These are phyloP conservation scores for Ylistrum balloti DNA, from an alignment of 1,140 invertebrate species.

Conservation along the genomic window DNA sequence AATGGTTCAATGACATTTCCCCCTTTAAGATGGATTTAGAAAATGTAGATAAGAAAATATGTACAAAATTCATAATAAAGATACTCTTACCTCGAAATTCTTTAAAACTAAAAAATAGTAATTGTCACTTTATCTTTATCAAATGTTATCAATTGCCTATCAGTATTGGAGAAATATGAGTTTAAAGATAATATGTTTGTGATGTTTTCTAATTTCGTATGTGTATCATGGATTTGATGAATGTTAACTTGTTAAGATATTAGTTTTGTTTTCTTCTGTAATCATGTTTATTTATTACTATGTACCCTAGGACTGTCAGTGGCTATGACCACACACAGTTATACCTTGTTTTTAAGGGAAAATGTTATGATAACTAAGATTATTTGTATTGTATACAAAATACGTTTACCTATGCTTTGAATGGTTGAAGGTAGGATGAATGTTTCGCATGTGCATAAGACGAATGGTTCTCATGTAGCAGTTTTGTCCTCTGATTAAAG, in stretches of 20 bases:
- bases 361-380: background rate
- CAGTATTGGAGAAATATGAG: background rate
- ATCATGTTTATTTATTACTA: background rate
- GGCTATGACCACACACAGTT: background rate
- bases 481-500: background rate
- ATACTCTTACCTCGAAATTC: too few species aligned
- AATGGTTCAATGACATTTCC: too few species aligned
- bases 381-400: slow-evolving; percentile 24
- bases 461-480: background rate
- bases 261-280: background rate
- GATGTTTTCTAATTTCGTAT: background rate
- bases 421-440: background rate
- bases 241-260: background rate
- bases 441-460: background rate
- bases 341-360: background rate
- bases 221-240: background rate
- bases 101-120: background rate
- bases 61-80: too few species aligned
- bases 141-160: background rate
- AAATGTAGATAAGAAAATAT: too few species aligned
- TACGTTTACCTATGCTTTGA: background rate
- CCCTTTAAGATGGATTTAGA: too few species aligned
- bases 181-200: background rate
- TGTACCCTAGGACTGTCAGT: background rate
- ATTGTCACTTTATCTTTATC: background rate